These are phyloP conservation scores for Lithodes maja DNA, from an alignment of 2,888 invertebrate genomes.

Conservation along the genomic window DNA sequence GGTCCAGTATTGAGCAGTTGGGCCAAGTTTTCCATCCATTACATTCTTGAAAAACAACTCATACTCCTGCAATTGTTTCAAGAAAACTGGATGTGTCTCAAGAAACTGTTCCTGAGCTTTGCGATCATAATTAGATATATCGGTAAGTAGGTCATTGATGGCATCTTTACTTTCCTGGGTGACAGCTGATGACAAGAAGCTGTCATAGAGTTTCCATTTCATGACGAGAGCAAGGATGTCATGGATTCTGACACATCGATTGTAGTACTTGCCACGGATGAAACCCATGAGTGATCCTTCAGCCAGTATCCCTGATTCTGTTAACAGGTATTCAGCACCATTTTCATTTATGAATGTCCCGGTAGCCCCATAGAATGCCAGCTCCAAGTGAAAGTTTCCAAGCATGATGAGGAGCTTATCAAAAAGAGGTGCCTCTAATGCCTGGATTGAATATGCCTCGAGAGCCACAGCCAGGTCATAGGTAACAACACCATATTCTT, in stretches of 20 bases:
- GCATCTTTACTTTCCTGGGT: slow-evolving; percentile 30
- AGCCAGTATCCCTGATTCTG: slow-evolving; percentile 35
- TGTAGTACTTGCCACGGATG: slow-evolving; percentile 19
- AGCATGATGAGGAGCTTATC: slow-evolving; percentile 3
- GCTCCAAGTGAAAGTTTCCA: slow-evolving; percentile 16
- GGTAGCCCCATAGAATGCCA: slow-evolving; percentile 14
- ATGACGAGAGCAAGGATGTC: slow-evolving; percentile 24
- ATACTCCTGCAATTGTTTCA: neutral
- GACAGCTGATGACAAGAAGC: slow-evolving; percentile 3
- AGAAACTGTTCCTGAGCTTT: too few relatives aligned
- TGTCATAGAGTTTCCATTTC: slow-evolving; percentile 21
- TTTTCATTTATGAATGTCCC: slow-evolving; percentile 16
- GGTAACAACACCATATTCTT: neutral
- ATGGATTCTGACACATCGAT: slow-evolving; percentile 33
- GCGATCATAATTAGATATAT: too few relatives aligned
- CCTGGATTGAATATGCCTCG: slow-evolving; percentile 16
- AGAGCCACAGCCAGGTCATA: slow-evolving; percentile 21
- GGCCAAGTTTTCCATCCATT: slow-evolving; percentile 13
- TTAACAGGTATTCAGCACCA: slow-evolving; percentile 17
- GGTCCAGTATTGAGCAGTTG: slow-evolving; percentile 21
- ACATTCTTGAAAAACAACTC: slow-evolving; percentile 3
- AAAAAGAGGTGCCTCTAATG: slow-evolving; percentile 9
- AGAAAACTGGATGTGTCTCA: too few relatives aligned
- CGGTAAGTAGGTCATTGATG: too few relatives aligned
- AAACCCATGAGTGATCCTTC: slow-evolving; percentile 37